Percentiles rank a stretch among this genome's conserved stretches.
phyloP scores from a whole-genome alignment of 30 jellyfish, hydroid and myxozoan genomes.

The Calvadosia cruxmelitensis region DNA sequence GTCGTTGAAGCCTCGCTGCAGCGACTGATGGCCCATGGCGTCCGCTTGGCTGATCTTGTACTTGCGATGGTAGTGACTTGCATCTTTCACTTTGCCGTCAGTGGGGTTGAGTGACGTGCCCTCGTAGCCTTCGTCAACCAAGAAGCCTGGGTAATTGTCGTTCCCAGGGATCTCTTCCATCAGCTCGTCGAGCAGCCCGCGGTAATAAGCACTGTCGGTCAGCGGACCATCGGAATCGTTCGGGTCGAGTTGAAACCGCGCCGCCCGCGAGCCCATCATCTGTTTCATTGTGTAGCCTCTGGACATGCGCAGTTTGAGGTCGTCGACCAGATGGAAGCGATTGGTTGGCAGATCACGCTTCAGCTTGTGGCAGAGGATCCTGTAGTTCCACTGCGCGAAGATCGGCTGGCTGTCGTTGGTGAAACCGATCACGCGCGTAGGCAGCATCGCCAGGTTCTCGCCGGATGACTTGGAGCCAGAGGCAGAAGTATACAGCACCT shows the following conservation, averaged over 20 bases:
- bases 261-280: constrained; percentile 49
- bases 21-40: constrained; percentile 69
- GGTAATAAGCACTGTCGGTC: neutral
- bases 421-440: constrained; percentile 8
- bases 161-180: constrained; percentile 95
- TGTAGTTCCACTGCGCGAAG: constrained; percentile 26
- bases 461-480: constrained; percentile 8
- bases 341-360: constrained; percentile 19
- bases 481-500: constrained; percentile 12
- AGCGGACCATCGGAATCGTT: neutral
- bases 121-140: constrained; percentile 47
- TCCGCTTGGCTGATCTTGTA: constrained; percentile 43
- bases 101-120: constrained; percentile 4
- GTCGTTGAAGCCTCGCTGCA: constrained; percentile 69
- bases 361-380: constrained; percentile 11
- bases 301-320: constrained; percentile 5
- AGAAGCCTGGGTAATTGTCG: constrained; percentile 54
- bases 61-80: constrained; percentile 40
- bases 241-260: constrained; percentile 56
- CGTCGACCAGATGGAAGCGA: neutral
- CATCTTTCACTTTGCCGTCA: constrained; percentile 20
- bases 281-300: constrained; percentile 6
- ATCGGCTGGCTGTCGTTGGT: constrained; percentile 1
- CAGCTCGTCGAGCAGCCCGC: constrained; percentile 31
- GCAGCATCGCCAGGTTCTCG: constrained; percentile 20